Evolutionary conservation across 2,113 vertebrate genomes (phyloP), one percentile per base, ranked within the genome.

Genomic region (Rutilus rutilus): DNA sequence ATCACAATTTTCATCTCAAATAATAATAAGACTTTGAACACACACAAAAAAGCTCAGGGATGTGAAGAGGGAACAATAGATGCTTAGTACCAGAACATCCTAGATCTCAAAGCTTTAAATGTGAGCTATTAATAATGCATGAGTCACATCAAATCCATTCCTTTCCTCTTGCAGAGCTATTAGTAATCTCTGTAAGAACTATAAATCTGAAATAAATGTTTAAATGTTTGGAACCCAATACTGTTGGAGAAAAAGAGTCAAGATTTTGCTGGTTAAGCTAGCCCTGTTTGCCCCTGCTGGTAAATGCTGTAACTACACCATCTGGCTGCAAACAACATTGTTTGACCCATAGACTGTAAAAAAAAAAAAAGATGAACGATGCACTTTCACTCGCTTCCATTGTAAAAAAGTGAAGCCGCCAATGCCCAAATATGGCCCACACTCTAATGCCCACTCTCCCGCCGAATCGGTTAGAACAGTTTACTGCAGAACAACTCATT

Each of bases 41-140:
- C 21, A 25, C 54, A 85, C 67, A 79, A 73, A 65, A 14, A 74
- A 42, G 50, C 74, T 47, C 23, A 50, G 25, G 42, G 21, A 57
- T 59, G 33, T 82, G 15, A 78, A n/a, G 33, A 62, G 36, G 23
- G 77, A 79, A 79, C 19, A 79, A 79, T 60, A 17, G 9, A 82
- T 17, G 21, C 12, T 59, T 69, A 69, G 64, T 33, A 33, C 19
- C 9, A 30, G n/a, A 67, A 69, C 62, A 69, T 67, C 47, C 62
- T 21, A 64, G 25, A 82, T 81, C 33, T 27, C 6, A 30, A 45
- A 81, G 36, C 36, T 6, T 36, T 36, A 50, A 65, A 81, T 65
- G 78, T 25, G 42, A 67, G 62, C 62, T 23, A 82, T 69, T 8
- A 36, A 81, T 81, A n/a, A 79, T 42, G 36, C 6, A 42, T 23